Base-by-base conservation (phyloP, 2,888 invertebrate species). In the Lissocephala sabroskyi region DNA sequence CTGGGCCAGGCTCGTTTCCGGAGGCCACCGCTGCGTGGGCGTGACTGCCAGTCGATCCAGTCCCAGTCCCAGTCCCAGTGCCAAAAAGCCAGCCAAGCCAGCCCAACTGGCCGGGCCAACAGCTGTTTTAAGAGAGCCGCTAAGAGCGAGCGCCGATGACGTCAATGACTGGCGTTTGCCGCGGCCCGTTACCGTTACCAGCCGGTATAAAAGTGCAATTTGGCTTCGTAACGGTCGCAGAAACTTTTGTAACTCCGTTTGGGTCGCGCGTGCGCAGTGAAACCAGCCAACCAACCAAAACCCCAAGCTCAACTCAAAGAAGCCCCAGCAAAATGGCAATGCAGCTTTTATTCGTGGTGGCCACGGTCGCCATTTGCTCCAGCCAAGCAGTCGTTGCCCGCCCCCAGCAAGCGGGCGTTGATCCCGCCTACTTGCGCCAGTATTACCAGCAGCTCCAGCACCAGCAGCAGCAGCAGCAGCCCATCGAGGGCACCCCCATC, bases 401-500 rank as follows among this genome's bases (percentile, higher is more conserved):
- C 59, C 80, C 81, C 57, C 82, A 81, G 56, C 81, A 82, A 65
- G 77, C 77, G 59, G 35, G 78, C 60, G 80, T 85, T 60, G 85
- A 85, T 76, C 85, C 85, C 63, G 81, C 84, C 56, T 84, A 84
- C 53, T 64, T 84, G 59, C 80, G 82, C 4, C 83, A 84, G 45
- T 85, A 85, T 59, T 84, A 85, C 46, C 81, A 83, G 32, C 82
- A 83, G 56, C 65, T 82, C 62, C 85, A 85, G 47, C 80, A 83
- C 46, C 74, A 82, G 42, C 82, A 82, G 23, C 52, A 79, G 35
- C 74, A 85, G 86, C 66, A 87, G 83, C 52, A 80, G 83, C 55
- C 87, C 85, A 59, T 62, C 37, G 85, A 85, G 52, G 63, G 86
- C 79, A 84, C 86, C 45, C 86, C 86, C 59, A 86, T 86, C 50